Base-by-base conservation (phyloP, 2,113 vertebrate genomes). In the Amia ocellicauda region DNA sequence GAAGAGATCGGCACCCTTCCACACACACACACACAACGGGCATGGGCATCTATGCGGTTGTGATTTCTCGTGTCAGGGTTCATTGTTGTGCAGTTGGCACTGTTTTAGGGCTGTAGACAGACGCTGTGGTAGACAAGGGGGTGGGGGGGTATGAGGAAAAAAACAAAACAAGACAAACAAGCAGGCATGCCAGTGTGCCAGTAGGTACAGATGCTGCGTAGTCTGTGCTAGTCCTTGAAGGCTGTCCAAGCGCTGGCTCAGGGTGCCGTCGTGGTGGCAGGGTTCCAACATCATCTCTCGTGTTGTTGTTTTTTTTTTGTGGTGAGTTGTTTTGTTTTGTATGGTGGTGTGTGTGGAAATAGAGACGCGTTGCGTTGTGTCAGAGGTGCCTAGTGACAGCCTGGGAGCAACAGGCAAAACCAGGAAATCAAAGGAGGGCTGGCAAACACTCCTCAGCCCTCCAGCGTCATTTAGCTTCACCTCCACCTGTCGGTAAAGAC, bases 161-260 rank as follows among this genome's bases (percentile, higher is more conserved):
- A n/a, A n/a, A n/a, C n/a, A n/a, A n/a, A n/a, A n/a, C 19, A 2
- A 11, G 45, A 41, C 51, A 49, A 52, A 50, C 36, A 31, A 27
- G 43, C 43, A 54, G 13, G 20, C 45, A 59, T 24, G 42, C 41
- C 26, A 1, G 36, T 51, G 40, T 69, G 61, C 24, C 53, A 51
- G 27, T 23, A 7, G 10, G 16, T 2, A 2, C 42, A 2, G 60
- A 63, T 31, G 40, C 49, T 42, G 2, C 8, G 27, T 3, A 54
- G 56, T 0, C 66, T 28, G 1, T 7, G 3, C 51, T 64, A 43
- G 70, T 49, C 62, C 52, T 69, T 60, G 70, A 64, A 68, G 67
- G 66, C 28, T 10, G 54, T 66, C 75, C 73, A 53, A 62, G 68
- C 70, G 77, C 79, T 81, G 72, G 72, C 70, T 80, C 74, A 1